phyloP scores from a whole-genome alignment of 2,113 vertebrate species.

The Pelmatolapia mariae region DNA sequence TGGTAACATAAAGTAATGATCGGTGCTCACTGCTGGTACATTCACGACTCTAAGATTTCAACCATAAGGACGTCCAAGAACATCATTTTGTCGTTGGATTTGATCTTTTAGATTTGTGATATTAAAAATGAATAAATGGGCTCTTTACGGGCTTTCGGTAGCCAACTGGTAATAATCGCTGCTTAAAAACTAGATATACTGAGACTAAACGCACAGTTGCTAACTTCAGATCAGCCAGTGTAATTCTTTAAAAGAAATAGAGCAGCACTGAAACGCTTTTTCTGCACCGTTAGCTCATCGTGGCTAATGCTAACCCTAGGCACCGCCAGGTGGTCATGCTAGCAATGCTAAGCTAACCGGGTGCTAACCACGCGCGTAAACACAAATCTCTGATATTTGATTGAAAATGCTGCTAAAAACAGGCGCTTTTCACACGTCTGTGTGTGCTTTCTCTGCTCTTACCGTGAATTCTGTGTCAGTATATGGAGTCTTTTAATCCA shows the following conservation, averaged over 20 bases:
- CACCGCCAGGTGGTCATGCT: conserved; percentile 48
- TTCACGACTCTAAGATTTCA: background rate
- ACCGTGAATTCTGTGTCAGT: background rate
- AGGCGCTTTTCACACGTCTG: fast-evolving
- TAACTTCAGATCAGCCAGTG: background rate
- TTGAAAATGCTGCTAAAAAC: background rate
- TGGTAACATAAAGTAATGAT: background rate
- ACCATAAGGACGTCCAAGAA: background rate
- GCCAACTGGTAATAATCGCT: background rate
- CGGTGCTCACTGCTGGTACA: background rate
- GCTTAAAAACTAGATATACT: background rate
- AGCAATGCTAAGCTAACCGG: conserved; percentile 47
- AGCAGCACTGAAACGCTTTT: background rate
- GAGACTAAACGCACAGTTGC: background rate
- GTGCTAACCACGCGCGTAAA: fast-evolving
- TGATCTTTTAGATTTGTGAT: background rate
- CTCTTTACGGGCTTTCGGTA: background rate
- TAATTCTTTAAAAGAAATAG: background rate
- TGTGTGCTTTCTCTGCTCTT: background rate
- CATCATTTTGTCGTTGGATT: background rate
- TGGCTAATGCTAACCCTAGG: background rate
- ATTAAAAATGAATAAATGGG: background rate
- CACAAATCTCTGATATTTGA: fast-evolving
- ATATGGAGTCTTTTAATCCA: background rate
- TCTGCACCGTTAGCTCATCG: background rate